Conservation (phyloP, 2,888 invertebrate genomes). For the Ypsolopha sequella region DNA sequence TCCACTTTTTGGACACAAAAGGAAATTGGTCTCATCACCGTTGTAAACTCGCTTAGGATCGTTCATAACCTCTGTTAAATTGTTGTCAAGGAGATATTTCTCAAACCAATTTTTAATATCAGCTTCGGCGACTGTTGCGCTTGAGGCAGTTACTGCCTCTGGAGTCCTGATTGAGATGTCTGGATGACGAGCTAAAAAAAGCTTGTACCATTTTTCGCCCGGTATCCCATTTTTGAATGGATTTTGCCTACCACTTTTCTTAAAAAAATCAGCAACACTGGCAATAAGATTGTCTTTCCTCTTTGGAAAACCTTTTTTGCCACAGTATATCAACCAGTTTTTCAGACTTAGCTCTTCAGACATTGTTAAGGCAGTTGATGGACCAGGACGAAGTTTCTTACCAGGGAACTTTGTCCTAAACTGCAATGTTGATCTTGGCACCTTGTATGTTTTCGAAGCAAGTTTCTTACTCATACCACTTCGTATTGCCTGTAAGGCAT, state of each 20-base stretch:
- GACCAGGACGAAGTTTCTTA: too few relatives aligned
- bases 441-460: too few relatives aligned
- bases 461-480: too few relatives aligned
- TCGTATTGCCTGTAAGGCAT: too few relatives aligned
- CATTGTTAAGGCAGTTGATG: too few relatives aligned
- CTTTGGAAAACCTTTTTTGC: too few relatives aligned
- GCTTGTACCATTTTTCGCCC: conserved; percentile 17
- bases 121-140: conserved; percentile 15
- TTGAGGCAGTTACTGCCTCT: conserved; percentile 19
- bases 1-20: conserved; percentile 18
- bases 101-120: conserved; percentile 19
- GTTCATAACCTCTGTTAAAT: conserved; percentile 12
- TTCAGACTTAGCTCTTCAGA: too few relatives aligned
- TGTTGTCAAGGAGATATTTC: conserved; percentile 13
- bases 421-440: too few relatives aligned
- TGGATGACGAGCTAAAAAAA: conserved; percentile 17
- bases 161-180: conserved; percentile 13
- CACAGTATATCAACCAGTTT: too few relatives aligned
- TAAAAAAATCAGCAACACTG: too few relatives aligned
- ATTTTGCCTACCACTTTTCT: neutral
- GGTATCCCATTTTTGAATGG: neutral
- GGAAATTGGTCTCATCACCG: conserved; percentile 23
- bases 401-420: too few relatives aligned
- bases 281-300: too few relatives aligned
- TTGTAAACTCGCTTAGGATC: conserved; percentile 21